Percentiles rank a stretch among this genome's conserved stretches.
Conservation (phyloP, 2,797 vertebrate genomes). For the Malurus leucopterus region DNA sequence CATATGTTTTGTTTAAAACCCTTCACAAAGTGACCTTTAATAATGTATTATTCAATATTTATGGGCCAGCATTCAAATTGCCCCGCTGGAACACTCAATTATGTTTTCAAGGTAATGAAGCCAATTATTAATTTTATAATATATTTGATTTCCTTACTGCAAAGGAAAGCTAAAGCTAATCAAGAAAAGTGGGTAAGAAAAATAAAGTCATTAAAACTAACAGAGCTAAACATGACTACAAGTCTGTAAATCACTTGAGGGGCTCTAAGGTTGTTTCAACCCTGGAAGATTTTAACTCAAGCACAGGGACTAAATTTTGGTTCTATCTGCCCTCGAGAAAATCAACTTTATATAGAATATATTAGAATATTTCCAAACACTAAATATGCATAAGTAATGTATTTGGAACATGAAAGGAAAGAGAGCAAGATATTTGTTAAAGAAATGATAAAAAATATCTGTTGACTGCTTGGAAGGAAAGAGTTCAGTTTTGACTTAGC, state of each 20-base stretch:
- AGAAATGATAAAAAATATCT: constrained; percentile 16
- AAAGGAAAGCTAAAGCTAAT: background rate
- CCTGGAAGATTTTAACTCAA: background rate
- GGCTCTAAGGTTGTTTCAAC: background rate
- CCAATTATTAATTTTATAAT: background rate
- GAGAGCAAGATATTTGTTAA: background rate
- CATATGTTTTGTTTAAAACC: background rate
- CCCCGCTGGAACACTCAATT: background rate
- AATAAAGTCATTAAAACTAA: background rate
- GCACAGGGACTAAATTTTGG: background rate
- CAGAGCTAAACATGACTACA: background rate
- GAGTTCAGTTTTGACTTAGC: background rate
- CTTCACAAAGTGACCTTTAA: background rate
- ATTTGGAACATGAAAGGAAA: constrained; percentile 24
- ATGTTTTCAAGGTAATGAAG: background rate
- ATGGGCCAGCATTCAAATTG: background rate
- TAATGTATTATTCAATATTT: background rate
- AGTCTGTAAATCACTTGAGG: background rate
- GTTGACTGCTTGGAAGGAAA: background rate
- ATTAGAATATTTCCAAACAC: constrained; percentile 22
- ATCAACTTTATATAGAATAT: background rate
- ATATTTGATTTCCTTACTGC: background rate
- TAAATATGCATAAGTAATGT: constrained; percentile 12
- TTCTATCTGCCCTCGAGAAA: background rate
- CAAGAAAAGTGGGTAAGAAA: background rate